Percentiles rank a stretch among this genome's conserved stretches.
Conservation (phyloP, 2,888 invertebrate genomes). For the Caenorhabditis angaria region DNA sequence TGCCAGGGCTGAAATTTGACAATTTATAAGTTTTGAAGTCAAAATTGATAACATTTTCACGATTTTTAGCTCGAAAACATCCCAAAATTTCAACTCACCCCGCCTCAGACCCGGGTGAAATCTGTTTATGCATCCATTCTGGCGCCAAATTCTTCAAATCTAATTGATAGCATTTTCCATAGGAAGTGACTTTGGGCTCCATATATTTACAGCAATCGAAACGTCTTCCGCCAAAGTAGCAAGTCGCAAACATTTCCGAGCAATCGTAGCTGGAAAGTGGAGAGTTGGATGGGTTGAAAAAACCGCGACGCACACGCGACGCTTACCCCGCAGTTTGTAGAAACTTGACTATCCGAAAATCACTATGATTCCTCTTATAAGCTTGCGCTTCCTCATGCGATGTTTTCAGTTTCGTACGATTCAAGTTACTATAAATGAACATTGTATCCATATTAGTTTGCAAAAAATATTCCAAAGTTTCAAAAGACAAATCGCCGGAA, state of each 20-base stretch:
- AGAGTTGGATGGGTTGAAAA: neutral
- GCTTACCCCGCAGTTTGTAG: slow-evolving; percentile 48
- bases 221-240: slow-evolving; percentile 59
- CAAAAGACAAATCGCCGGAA: slow-evolving; percentile 44
- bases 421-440: slow-evolving; percentile 38
- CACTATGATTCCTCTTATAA: slow-evolving; percentile 43
- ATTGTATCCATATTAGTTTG: slow-evolving; percentile 50
- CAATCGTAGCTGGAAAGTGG: slow-evolving; percentile 42
- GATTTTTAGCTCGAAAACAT: neutral
- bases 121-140: slow-evolving; percentile 62
- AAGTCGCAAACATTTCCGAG: slow-evolving; percentile 55
- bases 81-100: slow-evolving; percentile 43
- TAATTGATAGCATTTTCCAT: slow-evolving; percentile 63
- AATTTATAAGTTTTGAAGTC: neutral
- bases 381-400: slow-evolving; percentile 34
- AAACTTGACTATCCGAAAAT: slow-evolving; percentile 47
- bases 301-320: neutral
- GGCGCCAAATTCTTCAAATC: slow-evolving; percentile 49
- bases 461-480: slow-evolving; percentile 49
- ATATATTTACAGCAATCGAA: slow-evolving; percentile 64
- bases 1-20: too few relatives aligned
- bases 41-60: neutral
- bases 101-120: slow-evolving; percentile 61
- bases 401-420: slow-evolving; percentile 24
- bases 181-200: slow-evolving; percentile 60